Base-by-base conservation (phyloP, 2,113 vertebrate species). In the Triplophysa rosa region DNA sequence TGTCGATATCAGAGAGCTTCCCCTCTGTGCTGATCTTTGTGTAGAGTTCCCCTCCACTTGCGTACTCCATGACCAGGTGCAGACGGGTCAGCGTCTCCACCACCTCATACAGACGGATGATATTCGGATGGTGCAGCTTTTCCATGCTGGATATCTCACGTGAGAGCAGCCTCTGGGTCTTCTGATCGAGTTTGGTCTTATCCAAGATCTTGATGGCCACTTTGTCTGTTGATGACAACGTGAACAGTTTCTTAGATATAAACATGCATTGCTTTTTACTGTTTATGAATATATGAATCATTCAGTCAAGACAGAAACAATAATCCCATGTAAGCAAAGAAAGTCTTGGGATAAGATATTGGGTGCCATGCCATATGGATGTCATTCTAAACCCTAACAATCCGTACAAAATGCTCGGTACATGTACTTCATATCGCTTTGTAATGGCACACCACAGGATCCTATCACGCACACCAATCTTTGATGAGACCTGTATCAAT, bases 61-160 rank as follows among this genome's bases (percentile, higher is more conserved):
- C 98, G 0, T 96, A 98, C 88, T 99, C 98, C 97, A 98, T 95
- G 85, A 99, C 96, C 78, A 99, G 86, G 73, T 99, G 95, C 75
- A 99, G 90, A 85, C 95, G 95, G 40, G 97, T 95, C 67, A 98
- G 87, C 0, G 97, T 99, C 89, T 99, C 98, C 87, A 99, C 95
- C n/a, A 98, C 98, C 93, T 99, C 98, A 4, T 99, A 99, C 2
- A 99, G 95, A 21, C 98, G 94, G 87, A 99, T 97, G 85, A 99
- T 92, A 83, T 99, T 98, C 79, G 97, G 97, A 77, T 99, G 98
- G 71, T 98, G 96, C 21, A 99, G 90, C 26, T 94, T 96, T 86
- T 99, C 97, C 98, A 99, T 98, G 92, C 95, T 98, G 56, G 97
- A 98, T 86, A 99, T 98, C 89, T 99, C 98, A 29, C 95, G 90